Evolutionary conservation across 2,888 invertebrate genomes (phyloP), one percentile per base, ranked within the genome.

Genomic region (Tachystola acroxantha): DNA sequence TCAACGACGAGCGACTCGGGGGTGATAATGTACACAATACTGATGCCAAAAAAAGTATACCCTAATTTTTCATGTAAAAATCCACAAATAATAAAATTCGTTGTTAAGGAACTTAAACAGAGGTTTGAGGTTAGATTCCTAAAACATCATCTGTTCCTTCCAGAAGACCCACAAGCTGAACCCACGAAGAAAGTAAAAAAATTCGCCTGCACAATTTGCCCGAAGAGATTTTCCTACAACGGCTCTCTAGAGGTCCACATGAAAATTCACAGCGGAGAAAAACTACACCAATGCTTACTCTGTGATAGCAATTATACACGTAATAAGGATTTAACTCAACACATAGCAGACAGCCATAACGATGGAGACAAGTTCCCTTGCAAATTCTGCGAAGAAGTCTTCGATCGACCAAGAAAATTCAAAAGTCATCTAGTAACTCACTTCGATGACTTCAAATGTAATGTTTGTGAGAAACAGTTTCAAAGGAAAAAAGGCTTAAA

Each of bases 401-500:
- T 76, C 25, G 74, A 75, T 0, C 77, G 72, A 32, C 62, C 74
- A 0, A 50, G 64, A 0, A 43, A 72, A 0, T 36, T 85, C 2
- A 84, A 79, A 47, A 76, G 67, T 31, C 85, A 85, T 31, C 19
- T 81, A 2, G 51, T 62, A 20, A 50, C 48, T 0, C 85, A 85
- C 36, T 77, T 67, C 24, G 57, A 62, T 3, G 70, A 78, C 13
- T 80, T 76, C 34, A 65, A 74, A 2, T 85, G 85, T 10, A 52
- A 48, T 0, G 54, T 68, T 5, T 85, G 85, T 10, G 40, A 49
- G 0, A 85, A 80, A 26, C 69, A 74, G 27, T 84, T 84, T 34
- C 67, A 66, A 42, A 45, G 72, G 7, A 81, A 77, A 20, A 81
- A 79, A 43, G 78, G 79, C 0, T 43, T 84, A 0, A 81, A 77